Percentiles rank a stretch among this genome's conserved stretches.
These are phyloP conservation scores for Lepidurus arcticus DNA, from an alignment of 1,140 invertebrate species.

Conservation along the genomic window DNA sequence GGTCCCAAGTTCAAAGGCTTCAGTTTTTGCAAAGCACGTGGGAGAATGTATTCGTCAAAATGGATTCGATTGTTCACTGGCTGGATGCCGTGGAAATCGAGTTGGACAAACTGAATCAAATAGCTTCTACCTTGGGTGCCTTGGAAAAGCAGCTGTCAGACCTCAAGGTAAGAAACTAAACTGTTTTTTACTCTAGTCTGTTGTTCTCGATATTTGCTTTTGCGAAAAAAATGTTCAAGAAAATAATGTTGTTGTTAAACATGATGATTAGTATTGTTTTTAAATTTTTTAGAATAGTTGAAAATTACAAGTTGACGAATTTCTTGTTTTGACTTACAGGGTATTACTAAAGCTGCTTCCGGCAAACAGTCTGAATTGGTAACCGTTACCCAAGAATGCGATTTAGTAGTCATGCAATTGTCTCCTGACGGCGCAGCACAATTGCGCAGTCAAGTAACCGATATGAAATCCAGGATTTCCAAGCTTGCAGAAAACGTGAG, in stretches of 20 bases:
- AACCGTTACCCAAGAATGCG: slow-evolving; percentile 66
- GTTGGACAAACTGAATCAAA: slow-evolving; percentile 30
- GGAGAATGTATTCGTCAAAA: slow-evolving; percentile 59
- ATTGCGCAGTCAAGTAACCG: slow-evolving; percentile 62
- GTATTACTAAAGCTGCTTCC: slow-evolving; percentile 49
- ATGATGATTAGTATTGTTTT: too few relatives aligned
- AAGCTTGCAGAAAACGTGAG: slow-evolving; percentile 65
- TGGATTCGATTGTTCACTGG: slow-evolving; percentile 42
- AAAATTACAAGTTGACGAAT: not conserved
- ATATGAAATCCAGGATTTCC: slow-evolving; percentile 64
- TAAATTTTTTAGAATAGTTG: not conserved
- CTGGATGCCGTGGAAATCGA: slow-evolving; percentile 36
- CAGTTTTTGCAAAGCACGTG: slow-evolving; percentile 72
- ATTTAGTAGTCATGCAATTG: slow-evolving; percentile 66
- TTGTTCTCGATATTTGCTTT: too few relatives aligned
- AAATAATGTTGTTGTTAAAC: too few relatives aligned
- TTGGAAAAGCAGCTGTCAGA: slow-evolving; percentile 39
- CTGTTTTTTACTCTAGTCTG: not conserved
- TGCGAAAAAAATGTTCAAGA: too few relatives aligned
- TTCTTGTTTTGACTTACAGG: not conserved
- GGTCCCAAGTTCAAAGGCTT: slow-evolving; percentile 65
- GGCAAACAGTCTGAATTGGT: slow-evolving; percentile 75
- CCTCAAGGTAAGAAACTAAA: slow-evolving; percentile 19
- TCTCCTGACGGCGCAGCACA: slow-evolving; percentile 65
- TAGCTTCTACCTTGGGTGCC: slow-evolving; percentile 32